phyloP scores from a whole-genome alignment of 2,113 vertebrate genomes.

The Cathartes aura region DNA sequence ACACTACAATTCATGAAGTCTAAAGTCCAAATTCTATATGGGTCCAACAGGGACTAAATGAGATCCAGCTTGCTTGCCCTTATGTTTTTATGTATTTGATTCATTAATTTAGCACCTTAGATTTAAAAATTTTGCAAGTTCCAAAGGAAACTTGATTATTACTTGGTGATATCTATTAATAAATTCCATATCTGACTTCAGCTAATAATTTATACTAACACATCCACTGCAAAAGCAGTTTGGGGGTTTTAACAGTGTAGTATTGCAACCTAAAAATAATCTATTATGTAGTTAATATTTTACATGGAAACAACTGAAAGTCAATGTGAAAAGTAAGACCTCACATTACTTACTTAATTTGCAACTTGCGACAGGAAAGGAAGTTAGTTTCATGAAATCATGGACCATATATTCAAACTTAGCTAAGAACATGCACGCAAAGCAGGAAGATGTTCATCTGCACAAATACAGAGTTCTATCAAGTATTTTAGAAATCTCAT shows the following conservation, averaged over 20 bases:
- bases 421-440: background rate
- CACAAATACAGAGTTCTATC: background rate
- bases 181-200: background rate
- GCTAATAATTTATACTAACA: background rate
- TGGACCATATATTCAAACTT: background rate
- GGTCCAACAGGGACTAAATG: background rate
- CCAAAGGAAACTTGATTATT: background rate
- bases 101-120: background rate
- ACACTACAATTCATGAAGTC: background rate
- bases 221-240: background rate
- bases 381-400: background rate
- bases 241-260: background rate
- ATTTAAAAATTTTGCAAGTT: background rate
- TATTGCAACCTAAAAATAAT: background rate
- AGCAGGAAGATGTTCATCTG: background rate
- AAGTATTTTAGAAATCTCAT: background rate
- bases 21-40: background rate
- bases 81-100: background rate
- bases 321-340: background rate
- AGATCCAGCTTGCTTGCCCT: background rate
- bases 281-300: background rate
- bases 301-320: background rate
- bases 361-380: background rate
- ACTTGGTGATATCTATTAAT: background rate
- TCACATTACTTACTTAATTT: background rate